Conservation (phyloP, 2,888 invertebrate species). For the Liposcelis brunnea region DNA sequence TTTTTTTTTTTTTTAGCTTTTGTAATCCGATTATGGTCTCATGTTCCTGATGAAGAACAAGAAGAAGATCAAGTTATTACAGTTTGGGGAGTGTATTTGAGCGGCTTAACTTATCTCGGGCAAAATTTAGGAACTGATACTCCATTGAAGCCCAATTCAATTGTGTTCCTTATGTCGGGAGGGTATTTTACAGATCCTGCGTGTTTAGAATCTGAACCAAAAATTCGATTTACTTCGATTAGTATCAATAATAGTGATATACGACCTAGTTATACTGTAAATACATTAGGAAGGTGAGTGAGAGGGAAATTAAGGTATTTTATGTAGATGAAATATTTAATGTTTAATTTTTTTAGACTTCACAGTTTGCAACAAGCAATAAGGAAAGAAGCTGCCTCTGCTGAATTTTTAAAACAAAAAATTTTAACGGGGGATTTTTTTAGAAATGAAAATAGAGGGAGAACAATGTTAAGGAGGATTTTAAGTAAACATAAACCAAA, state of each 20-base stretch:
- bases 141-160: slow-evolving; percentile 47
- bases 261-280: slow-evolving; percentile 52
- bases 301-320: not conserved
- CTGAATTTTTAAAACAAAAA: slow-evolving; percentile 25
- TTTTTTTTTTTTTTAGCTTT: slow-evolving; percentile 22
- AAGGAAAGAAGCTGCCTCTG: slow-evolving; percentile 47
- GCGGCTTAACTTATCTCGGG: slow-evolving; percentile 61
- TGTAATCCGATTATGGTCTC: slow-evolving; percentile 31
- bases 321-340: not conserved
- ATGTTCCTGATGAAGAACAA: slow-evolving; percentile 16
- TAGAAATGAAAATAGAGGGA: slow-evolving; percentile 14
- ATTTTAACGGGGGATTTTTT: slow-evolving; percentile 29
- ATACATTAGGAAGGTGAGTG: slow-evolving; percentile 40
- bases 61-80: slow-evolving; percentile 26
- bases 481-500: slow-evolving; percentile 17
- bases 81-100: slow-evolving; percentile 73
- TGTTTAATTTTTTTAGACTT: slow-evolving; percentile 23
- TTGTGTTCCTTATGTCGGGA: slow-evolving; percentile 76
- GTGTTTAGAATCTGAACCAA: slow-evolving; percentile 23
- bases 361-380: slow-evolving; percentile 54
- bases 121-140: slow-evolving; percentile 47
- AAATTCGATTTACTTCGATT: slow-evolving; percentile 29
- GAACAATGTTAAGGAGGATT: slow-evolving; percentile 19
- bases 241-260: slow-evolving; percentile 42
- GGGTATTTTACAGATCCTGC: slow-evolving; percentile 57